Evolutionary conservation across 35 echinoderm and acorn worm species (phyloP).

Genomic region (Lytechinus variegatus): DNA sequence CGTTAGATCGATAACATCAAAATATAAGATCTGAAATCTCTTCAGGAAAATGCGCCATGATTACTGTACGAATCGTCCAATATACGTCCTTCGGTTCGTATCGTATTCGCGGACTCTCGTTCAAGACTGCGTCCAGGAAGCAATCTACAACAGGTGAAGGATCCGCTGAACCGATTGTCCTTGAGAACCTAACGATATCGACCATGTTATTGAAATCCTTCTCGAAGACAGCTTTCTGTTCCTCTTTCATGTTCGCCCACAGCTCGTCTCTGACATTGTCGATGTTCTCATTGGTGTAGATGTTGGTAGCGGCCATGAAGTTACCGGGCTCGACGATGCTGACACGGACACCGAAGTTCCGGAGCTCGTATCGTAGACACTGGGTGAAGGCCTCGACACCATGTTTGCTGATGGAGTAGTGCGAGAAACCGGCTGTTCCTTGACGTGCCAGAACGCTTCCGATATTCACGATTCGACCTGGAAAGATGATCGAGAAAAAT

Average conservation of each 20-base stretch:
- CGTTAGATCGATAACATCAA: neutral
- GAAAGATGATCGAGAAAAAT: neutral
- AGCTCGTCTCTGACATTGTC: constrained; percentile 62
- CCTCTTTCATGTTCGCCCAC: constrained; percentile 69
- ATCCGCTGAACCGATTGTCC: constrained; percentile 47
- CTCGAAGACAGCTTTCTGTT: constrained; percentile 56
- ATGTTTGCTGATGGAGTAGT: constrained; percentile 80
- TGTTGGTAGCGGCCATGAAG: constrained; percentile 86
- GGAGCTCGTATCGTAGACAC: constrained; percentile 87
- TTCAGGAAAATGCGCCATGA: constrained; percentile 64
- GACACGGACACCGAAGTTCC: constrained; percentile 73
- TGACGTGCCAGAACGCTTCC: constrained; percentile 73
- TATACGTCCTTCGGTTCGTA: constrained; percentile 70
- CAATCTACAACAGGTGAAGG: constrained; percentile 57
- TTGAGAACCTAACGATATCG: constrained; percentile 51
- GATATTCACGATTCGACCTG: constrained; percentile 87
- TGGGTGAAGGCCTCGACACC: constrained; percentile 89
- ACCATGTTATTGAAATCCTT: constrained; percentile 56
- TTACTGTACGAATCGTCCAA: constrained; percentile 68
- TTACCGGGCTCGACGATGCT: constrained; percentile 92
- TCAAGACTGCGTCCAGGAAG: constrained; percentile 50
- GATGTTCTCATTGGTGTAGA: constrained; percentile 78
- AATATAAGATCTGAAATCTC: constrained; percentile 59
- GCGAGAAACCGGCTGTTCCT: constrained; percentile 61
- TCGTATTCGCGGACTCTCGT: constrained; percentile 53